Evolutionary conservation across 2,113 vertebrate species (phyloP), one percentile per base, ranked within the genome.

Genomic region (Rousettus leschenaultii): DNA sequence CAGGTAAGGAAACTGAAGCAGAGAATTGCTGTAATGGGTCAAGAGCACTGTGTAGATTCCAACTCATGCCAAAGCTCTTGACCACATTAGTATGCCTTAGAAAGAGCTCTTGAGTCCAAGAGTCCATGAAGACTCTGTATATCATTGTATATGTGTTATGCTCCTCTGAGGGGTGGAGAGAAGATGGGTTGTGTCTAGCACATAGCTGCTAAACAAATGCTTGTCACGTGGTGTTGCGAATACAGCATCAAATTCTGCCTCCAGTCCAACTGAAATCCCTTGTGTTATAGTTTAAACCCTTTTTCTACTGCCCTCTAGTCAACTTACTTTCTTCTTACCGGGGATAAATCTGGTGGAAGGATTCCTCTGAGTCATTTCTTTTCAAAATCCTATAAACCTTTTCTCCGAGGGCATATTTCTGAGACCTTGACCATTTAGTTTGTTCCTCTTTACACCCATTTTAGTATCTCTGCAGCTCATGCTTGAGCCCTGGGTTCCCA

Each of bases 1-100:
- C 18, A 79, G 71, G 30, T 70, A 43, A 63, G 51, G 26, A 83
- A 93, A 65, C 83, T 30, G 63, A 96, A 73, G 13, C n/a, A 88
- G 35, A 70, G 26, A 63, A 22, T 14, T 33, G 15, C 4, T 38
- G 5, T 28, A 21, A 59, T 55, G 63, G 57, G 57, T 21, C 26
- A 38, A 12, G 22, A 66, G 30, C 12, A 53, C 26, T 16, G 9
- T 15, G 0, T 90, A 12, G 33, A 86, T 82, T 73, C n/a, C 22
- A 30, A 2, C 38, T 77, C 35, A 40, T 35, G 43, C 48, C 53
- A 51, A 13, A 68, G 45, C 43, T 57, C 30, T 71, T 88, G 65
- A 59, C 61, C 55, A 5, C 1, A 18, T 38, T 33, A 7, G 3
- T 84, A 22, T 68, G 57, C 9, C 18, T 43, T 43, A 21, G 35